Evolutionary conservation across 2,888 invertebrate species (phyloP), one percentile per base, ranked within the genome.

Genomic region (Mythimna vitellina): DNA sequence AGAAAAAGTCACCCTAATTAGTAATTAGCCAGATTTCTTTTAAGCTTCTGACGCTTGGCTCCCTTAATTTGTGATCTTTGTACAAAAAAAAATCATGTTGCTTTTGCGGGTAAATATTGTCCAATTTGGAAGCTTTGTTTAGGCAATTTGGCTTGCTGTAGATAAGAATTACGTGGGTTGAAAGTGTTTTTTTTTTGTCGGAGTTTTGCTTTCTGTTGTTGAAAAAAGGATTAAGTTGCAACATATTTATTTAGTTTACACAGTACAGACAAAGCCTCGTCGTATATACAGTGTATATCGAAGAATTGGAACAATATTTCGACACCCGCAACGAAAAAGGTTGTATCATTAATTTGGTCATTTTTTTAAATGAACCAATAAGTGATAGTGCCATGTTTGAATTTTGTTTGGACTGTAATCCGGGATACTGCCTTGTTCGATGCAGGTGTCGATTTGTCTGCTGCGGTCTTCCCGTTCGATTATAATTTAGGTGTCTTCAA

Each of bases 1-100:
- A n/a, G 66, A 76, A 82, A 85, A 85, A 77, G 77, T 84, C 80
- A 78, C 77, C 73, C 77, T 84, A 82, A 84, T 85, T 86, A 84
- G 65, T 74, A 84, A 85, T 86, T 86, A 84, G 70, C 58, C 54
- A 75, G 82, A 75, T 80, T 78, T 78, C 73, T 83, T 83, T 81
- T 70, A 79, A 81, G 71, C 68, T 76, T 76, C 68, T 69, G 49
- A 20, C 63, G 65, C n/a, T 72, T 73, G 67, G 14, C 17, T 65
- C 38, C 64, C 71, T 64, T 76, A 76, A 76, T 72, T 82, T 82
- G 69, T 75, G 78, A 78, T 74, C 22, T 78, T 71, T 71, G 32
- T 42, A n/a, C 46, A 62, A 20, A 60, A 69, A 70, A 14, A 22
- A 25, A n/a, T 66, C 10, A 61, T 17, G 10, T 73, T 69, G 65